Conservation (phyloP, 2,888 invertebrate species). For the Leptinotarsa haldemani region DNA sequence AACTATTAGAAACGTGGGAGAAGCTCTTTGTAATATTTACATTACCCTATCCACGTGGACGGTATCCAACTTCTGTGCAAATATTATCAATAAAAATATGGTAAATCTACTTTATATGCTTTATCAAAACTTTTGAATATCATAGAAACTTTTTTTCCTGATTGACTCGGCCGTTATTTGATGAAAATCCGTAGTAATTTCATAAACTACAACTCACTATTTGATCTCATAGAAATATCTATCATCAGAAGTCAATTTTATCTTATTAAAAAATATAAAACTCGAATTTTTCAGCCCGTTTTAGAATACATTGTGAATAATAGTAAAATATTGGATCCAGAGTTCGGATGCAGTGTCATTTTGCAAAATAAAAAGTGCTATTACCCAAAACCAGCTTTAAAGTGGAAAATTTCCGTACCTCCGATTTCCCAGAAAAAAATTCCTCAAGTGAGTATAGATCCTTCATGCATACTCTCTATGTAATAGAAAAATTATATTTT, state of each 20-base stretch:
- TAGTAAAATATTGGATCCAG: slow-evolving; percentile 50
- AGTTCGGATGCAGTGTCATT: slow-evolving; percentile 49
- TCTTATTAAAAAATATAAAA: background rate
- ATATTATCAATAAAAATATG: slow-evolving; percentile 43
- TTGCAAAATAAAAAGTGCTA: slow-evolving; percentile 50
- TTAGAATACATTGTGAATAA: slow-evolving; percentile 47
- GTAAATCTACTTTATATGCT: slow-evolving; percentile 32
- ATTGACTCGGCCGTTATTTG: too few relatives aligned
- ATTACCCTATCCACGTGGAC: slow-evolving; percentile 46
- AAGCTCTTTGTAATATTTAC: slow-evolving; percentile 46
- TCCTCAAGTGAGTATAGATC: slow-evolving; percentile 18
- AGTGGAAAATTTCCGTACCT: slow-evolving; percentile 44
- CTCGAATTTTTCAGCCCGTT: slow-evolving; percentile 47
- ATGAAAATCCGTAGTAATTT: too few relatives aligned
- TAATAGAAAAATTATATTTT: too few relatives aligned
- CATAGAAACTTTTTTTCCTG: too few relatives aligned
- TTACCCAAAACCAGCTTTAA: slow-evolving; percentile 43
- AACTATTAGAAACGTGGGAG: slow-evolving; percentile 38
- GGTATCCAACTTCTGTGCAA: slow-evolving; percentile 44
- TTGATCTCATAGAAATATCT: too few relatives aligned
- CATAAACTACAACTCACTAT: too few relatives aligned
- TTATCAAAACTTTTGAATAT: background rate
- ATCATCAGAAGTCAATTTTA: background rate
- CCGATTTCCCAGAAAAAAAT: slow-evolving; percentile 11
- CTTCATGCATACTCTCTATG: too few relatives aligned